phyloP scores from a whole-genome alignment of 2,113 vertebrate genomes.

The Hipposideros armiger region DNA sequence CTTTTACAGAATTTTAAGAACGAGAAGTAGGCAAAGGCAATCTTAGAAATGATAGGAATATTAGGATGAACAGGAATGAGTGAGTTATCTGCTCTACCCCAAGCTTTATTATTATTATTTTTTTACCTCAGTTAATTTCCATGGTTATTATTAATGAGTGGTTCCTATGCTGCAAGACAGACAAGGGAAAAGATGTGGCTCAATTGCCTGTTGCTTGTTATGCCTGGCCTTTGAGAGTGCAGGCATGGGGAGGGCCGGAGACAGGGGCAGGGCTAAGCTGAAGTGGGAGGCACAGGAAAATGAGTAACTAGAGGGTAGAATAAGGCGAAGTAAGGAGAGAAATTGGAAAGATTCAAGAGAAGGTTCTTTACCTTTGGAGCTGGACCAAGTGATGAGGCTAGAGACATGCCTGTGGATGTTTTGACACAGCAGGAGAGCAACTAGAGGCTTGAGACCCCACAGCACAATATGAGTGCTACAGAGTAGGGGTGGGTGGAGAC shows the following conservation, averaged over 20 bases:
- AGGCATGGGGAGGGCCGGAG: background rate
- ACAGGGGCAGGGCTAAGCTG: background rate
- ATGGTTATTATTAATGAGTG: background rate
- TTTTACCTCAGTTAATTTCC: conserved; percentile 24
- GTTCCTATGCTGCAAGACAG: background rate
- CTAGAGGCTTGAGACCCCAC: background rate
- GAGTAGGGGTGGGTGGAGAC: background rate
- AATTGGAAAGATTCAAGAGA: background rate
- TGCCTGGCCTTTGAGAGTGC: background rate
- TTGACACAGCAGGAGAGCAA: background rate
- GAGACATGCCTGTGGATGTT: background rate
- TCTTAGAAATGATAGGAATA: background rate
- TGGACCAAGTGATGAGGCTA: background rate
- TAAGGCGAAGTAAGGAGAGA: background rate
- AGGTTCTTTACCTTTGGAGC: background rate
- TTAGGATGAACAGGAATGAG: background rate
- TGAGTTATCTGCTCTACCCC: background rate
- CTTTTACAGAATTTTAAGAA: background rate
- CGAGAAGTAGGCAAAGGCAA: background rate
- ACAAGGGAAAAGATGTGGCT: background rate
- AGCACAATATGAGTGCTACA: background rate
- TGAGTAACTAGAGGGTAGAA: background rate
- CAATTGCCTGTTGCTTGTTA: background rate
- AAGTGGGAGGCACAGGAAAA: background rate
- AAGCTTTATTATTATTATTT: background rate